Conservation (phyloP, 2,113 vertebrate species). For the Trichechus manatus region DNA sequence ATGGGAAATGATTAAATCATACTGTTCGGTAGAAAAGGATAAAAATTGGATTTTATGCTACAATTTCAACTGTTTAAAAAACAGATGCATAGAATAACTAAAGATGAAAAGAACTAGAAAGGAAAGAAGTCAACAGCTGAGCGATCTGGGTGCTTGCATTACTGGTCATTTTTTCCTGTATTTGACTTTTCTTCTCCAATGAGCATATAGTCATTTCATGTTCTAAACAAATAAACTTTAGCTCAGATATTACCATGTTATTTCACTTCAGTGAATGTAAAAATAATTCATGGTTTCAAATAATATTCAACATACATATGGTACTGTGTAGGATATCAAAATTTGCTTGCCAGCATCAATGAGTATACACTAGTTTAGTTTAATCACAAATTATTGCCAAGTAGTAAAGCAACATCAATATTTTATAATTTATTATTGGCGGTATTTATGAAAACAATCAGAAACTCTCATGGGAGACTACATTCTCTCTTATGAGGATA, state of each 20-base stretch:
- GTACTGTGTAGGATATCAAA: background rate
- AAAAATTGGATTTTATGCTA: conserved; percentile 9
- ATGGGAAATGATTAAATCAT: background rate
- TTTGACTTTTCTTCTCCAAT: background rate
- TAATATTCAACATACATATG: background rate
- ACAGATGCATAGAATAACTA: background rate
- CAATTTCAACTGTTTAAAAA: background rate
- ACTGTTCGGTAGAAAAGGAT: background rate
- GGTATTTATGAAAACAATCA: background rate
- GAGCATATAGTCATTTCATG: background rate
- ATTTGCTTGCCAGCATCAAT: background rate
- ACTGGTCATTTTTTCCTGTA: background rate
- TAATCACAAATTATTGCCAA: conserved; percentile 47
- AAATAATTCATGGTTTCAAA: conserved; percentile 17
- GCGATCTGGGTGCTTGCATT: background rate
- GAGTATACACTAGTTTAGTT: background rate
- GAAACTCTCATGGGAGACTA: background rate
- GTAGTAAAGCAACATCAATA: conserved; percentile 28
- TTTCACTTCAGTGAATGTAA: background rate
- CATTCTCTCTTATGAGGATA: background rate
- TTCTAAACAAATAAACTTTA: conserved; percentile 48
- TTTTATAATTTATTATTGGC: conserved; percentile 15
- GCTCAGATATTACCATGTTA: background rate
- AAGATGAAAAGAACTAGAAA: background rate
- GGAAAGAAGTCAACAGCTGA: background rate